phyloP scores from a whole-genome alignment of 92 coral and sea anemone species.

The Parazoanthus atlanticus region DNA sequence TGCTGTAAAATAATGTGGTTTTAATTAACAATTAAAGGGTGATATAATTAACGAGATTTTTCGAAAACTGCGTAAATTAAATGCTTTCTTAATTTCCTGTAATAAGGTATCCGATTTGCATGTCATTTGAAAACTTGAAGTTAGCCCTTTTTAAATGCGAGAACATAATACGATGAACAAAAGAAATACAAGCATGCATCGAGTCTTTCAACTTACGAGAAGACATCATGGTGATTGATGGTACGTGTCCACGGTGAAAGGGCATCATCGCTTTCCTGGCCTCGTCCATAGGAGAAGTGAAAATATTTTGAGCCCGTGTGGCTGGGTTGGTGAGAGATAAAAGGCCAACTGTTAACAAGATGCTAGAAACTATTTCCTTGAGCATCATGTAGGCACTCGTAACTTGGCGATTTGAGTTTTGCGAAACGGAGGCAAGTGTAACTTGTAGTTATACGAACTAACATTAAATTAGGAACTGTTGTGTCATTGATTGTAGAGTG shows the following conservation, averaged over 20 bases:
- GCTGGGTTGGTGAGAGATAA: neutral
- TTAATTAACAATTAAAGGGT: too few species aligned
- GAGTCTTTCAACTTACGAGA: neutral
- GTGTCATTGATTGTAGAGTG: neutral
- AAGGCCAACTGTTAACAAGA: neutral
- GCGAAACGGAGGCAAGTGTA: neutral
- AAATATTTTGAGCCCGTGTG: neutral
- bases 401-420: neutral
- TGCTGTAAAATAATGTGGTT: too few species aligned
- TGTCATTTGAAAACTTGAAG: too few species aligned
- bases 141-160: too few species aligned
- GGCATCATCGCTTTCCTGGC: conserved; percentile 11
- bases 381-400: neutral
- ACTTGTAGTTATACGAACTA: neutral
- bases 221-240: too few species aligned
- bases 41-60: too few species aligned
- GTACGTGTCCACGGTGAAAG: neutral
- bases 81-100: too few species aligned
- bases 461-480: neutral
- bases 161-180: too few species aligned
- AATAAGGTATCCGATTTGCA: too few species aligned
- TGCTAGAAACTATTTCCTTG: neutral
- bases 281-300: neutral
- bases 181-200: neutral
- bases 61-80: too few species aligned